A percentile compares a stretch with the other conserved stretches of the same genome.
Conservation (phyloP, 2,797 vertebrate genomes). For the Tarsius wallacei region DNA sequence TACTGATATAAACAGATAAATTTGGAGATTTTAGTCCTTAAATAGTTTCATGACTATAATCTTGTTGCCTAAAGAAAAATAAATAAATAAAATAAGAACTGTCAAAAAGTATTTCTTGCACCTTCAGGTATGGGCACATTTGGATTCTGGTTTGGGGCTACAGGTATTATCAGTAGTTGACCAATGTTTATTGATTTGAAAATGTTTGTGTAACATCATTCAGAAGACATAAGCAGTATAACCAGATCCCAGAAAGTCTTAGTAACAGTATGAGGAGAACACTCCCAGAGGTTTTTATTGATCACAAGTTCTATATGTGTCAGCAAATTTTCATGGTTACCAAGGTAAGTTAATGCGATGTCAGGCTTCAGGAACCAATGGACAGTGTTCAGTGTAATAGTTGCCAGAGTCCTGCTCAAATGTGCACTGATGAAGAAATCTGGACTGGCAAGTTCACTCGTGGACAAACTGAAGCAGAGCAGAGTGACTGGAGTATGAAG, state of each 20-base stretch:
- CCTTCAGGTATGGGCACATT: not conserved
- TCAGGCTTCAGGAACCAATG: slow-evolving; percentile 31
- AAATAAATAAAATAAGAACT: slow-evolving; percentile 34
- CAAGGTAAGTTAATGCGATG: not conserved
- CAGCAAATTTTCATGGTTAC: not conserved
- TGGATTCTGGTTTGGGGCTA: not conserved
- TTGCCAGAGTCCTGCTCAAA: not conserved
- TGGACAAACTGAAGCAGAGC: not conserved
- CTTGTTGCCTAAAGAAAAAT: slow-evolving; percentile 5
- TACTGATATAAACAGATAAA: not conserved
- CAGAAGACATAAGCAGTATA: not conserved
- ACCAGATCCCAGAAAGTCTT: not conserved
- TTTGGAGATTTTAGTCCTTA: slow-evolving; percentile 28
- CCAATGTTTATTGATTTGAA: slow-evolving; percentile 5
- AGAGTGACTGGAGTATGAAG: not conserved
- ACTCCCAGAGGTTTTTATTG: not conserved
- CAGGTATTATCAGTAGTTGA: not conserved
- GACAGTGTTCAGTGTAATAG: not conserved
- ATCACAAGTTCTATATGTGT: not conserved
- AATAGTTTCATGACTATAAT: not conserved
- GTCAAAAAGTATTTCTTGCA: slow-evolving; percentile 37
- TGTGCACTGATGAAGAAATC: not conserved
- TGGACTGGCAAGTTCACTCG: not conserved
- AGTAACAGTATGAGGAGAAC: not conserved
- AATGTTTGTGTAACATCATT: not conserved